Conservation (phyloP, 2,113 vertebrate species). For the Gnathonemus longibarbis region DNA sequence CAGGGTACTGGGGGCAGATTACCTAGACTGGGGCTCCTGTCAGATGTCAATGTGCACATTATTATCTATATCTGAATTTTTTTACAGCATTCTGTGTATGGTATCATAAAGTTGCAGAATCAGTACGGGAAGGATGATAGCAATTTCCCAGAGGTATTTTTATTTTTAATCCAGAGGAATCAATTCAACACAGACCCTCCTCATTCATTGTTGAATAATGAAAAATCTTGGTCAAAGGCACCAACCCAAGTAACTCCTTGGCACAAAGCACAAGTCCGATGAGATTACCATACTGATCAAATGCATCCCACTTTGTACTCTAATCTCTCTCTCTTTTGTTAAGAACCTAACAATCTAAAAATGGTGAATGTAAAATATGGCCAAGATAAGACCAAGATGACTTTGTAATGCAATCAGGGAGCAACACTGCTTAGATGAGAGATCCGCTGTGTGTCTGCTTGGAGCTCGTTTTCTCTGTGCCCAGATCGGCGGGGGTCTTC, state of each 20-base stretch:
- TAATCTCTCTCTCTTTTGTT: background rate
- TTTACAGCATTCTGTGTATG: background rate
- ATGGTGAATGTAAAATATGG: background rate
- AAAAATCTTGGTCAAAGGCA: background rate
- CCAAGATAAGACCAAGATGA: background rate
- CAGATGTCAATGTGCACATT: background rate
- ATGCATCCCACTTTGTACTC: background rate
- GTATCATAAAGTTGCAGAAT: background rate
- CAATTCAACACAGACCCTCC: background rate
- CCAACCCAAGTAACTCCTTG: background rate
- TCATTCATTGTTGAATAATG: background rate
- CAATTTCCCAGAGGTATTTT: background rate
- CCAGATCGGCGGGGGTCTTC: background rate
- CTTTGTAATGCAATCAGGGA: background rate
- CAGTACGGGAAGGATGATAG: background rate
- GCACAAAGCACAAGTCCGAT: too few species aligned
- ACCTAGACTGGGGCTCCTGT: background rate
- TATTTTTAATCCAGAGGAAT: background rate
- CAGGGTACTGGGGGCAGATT: background rate
- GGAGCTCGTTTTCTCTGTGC: background rate
- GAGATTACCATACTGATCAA: background rate
- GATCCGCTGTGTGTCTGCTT: background rate
- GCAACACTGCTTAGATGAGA: background rate
- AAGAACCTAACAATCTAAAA: background rate
- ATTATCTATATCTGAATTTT: background rate